A percentile compares a stretch with the other conserved stretches of the same genome.
These are phyloP conservation scores for Anthophora plumipes DNA, from an alignment of 2,888 invertebrate genomes.

Conservation along the genomic window DNA sequence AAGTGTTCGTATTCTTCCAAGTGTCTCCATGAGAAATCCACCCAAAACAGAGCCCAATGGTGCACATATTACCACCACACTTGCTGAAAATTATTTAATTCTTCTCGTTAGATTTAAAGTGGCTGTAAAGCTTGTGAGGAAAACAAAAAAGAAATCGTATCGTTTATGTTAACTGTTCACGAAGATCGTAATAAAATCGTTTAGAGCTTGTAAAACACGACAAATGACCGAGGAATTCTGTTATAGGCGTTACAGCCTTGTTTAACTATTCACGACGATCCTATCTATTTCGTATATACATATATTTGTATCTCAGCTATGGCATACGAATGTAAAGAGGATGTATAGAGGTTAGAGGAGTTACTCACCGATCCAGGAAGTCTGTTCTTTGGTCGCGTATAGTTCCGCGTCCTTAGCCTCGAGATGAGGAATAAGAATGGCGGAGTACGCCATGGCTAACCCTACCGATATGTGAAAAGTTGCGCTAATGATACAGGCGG, in stretches of 20 bases:
- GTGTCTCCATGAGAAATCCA: slow-evolving; percentile 86
- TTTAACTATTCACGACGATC: not conserved
- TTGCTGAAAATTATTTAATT: slow-evolving; percentile 84
- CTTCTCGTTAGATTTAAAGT: not conserved
- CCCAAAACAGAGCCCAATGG: slow-evolving; percentile 86
- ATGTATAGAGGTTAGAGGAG: too few relatives aligned
- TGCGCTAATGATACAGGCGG: slow-evolving; percentile 86
- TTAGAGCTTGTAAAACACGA: not conserved
- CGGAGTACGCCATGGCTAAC: slow-evolving; percentile 87
- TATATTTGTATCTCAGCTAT: not conserved
- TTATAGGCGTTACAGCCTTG: not conserved
- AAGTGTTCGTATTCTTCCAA: slow-evolving; percentile 86
- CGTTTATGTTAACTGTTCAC: too few relatives aligned
- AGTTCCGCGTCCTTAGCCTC: slow-evolving; percentile 78
- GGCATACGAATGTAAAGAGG: too few relatives aligned
- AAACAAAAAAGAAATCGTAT: too few relatives aligned
- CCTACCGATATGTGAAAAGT: slow-evolving; percentile 88
- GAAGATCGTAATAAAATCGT: too few relatives aligned
- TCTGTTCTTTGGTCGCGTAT: slow-evolving; percentile 82
- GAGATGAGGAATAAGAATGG: slow-evolving; percentile 86
- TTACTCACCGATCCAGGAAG: slow-evolving; percentile 86
- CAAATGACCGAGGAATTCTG: too few relatives aligned
- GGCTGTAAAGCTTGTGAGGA: too few relatives aligned
- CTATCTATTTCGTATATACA: not conserved
- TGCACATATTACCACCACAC: slow-evolving; percentile 86